Base-by-base conservation (phyloP, 2,888 invertebrate species). In the Drosophila mimetica region DNA sequence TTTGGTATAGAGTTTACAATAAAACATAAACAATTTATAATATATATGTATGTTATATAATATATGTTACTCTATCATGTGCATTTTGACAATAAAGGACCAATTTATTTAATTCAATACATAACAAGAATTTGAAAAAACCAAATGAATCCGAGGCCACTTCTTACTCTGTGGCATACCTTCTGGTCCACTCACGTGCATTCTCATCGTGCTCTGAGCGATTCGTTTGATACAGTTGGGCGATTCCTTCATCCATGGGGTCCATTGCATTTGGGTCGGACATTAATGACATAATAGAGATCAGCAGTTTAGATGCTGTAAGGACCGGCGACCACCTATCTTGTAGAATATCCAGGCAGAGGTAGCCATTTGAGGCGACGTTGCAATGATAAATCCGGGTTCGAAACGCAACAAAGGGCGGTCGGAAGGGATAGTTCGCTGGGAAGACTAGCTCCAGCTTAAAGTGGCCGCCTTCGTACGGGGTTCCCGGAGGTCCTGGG, bases 121-220 rank as follows among this genome's bases (percentile, higher is more conserved):
- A n/a, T n/a, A n/a, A n/a, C n/a, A n/a, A n/a, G n/a, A n/a, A 83
- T 71, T 80, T 85, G 78, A 51, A 80, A 83, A 80, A 80, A n/a
- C 73, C 60, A 78, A 3, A n/a, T n/a, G n/a, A n/a, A n/a, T 42
- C 14, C 0, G 4, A 42, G 3, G 8, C 4, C n/a, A 46, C 2
- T 11, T 0, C 4, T 30, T 16, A 44, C 2, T 22, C 1, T 18
- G 14, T 61, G 39, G 71, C 71, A 52, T 58, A 70, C 2, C 2
- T 20, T 0, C 25, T 0, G 6, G 71, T 71, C 53, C 63, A 71
- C 1, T 9, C 9, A 4, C 39, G 44, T 0, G 70, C 71, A 34
- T n/a, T 30, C 0, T 1, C 1, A 3, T 71, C 63, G 25, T 71
- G 70, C n/a, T n/a, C n/a, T 0, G 0, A 0, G 1, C 57, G 63